phyloP scores from a whole-genome alignment of 2,113 vertebrate species.

The Oreochromis aureus region DNA sequence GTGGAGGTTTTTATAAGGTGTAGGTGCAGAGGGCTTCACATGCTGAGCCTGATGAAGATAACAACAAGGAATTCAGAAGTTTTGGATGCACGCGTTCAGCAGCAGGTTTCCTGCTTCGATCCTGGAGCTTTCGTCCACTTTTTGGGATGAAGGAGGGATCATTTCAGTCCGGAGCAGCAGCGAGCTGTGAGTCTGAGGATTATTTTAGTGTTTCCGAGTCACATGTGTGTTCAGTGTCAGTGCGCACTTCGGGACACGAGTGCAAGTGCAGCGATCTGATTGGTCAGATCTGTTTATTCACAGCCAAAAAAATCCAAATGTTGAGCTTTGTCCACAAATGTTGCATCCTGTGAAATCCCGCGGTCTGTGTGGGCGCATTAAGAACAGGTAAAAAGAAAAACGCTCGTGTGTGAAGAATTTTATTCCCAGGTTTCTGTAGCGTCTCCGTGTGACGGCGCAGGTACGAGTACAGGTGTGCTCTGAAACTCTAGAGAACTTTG shows the following conservation, averaged over 20 bases:
- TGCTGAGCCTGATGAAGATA: not conserved
- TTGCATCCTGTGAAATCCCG: not conserved
- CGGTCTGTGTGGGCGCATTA: not conserved
- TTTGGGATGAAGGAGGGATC: accelerated
- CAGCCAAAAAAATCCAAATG: not conserved
- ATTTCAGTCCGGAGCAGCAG: not conserved
- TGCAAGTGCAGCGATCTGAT: not conserved
- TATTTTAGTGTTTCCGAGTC: accelerated
- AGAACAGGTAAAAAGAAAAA: not conserved
- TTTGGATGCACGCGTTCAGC: not conserved
- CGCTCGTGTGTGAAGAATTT: accelerated
- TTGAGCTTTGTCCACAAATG: not conserved
- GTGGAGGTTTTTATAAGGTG: not conserved
- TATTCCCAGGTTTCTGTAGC: not conserved
- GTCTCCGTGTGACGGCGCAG: not conserved
- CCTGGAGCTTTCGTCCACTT: not conserved
- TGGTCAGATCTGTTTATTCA: not conserved
- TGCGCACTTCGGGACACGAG: not conserved
- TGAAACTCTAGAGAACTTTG: not conserved
- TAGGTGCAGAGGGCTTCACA: not conserved
- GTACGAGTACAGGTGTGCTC: not conserved
- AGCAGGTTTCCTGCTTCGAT: not conserved
- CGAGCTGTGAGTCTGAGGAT: not conserved
- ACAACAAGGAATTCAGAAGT: not conserved
- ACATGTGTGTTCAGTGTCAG: not conserved